Conservation (phyloP, 2,113 vertebrate species). For the Odocoileus hemionus region DNA sequence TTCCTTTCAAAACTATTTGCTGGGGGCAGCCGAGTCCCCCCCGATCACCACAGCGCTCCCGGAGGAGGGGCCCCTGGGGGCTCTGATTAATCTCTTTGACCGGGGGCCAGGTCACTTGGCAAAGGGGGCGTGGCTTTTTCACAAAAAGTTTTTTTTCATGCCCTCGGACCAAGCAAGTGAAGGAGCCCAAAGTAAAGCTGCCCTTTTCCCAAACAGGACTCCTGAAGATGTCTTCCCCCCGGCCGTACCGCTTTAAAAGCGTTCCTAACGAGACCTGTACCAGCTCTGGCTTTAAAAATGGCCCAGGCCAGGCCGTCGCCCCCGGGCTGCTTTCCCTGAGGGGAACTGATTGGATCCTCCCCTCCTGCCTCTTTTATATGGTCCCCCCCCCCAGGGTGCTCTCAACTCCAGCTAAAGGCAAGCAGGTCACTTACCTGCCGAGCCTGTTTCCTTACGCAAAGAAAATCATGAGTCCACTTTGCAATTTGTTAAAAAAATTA, state of each 20-base stretch:
- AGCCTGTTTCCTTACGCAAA: not conserved
- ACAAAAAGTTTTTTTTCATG: not conserved
- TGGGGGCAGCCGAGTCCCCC: slow-evolving; percentile 3
- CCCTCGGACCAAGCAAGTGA: not conserved
- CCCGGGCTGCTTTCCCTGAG: not conserved
- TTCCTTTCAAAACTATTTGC: slow-evolving; percentile 54
- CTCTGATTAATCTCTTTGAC: slow-evolving; percentile 1
- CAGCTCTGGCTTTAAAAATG: not conserved
- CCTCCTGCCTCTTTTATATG: not conserved
- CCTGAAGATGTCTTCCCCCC: not conserved
- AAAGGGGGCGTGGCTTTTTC: not conserved
- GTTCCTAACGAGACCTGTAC: not conserved
- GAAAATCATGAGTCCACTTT: not conserved
- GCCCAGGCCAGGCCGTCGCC: not conserved
- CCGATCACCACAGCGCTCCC: not conserved
- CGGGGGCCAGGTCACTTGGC: slow-evolving; percentile 30
- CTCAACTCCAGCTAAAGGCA: not conserved
- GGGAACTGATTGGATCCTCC: not conserved
- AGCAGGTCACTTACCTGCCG: not conserved
- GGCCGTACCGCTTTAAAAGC: not conserved
- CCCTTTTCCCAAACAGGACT: not conserved
- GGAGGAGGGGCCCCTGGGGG: not conserved
- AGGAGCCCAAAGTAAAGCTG: not conserved
- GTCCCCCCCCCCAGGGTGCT: not conserved
- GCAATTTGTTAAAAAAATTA: not conserved